Percentiles rank a stretch among this genome's conserved stretches.
These are phyloP conservation scores for Drosophila nebulosa DNA, from an alignment of 1,140 invertebrate genomes.

Conservation along the genomic window DNA sequence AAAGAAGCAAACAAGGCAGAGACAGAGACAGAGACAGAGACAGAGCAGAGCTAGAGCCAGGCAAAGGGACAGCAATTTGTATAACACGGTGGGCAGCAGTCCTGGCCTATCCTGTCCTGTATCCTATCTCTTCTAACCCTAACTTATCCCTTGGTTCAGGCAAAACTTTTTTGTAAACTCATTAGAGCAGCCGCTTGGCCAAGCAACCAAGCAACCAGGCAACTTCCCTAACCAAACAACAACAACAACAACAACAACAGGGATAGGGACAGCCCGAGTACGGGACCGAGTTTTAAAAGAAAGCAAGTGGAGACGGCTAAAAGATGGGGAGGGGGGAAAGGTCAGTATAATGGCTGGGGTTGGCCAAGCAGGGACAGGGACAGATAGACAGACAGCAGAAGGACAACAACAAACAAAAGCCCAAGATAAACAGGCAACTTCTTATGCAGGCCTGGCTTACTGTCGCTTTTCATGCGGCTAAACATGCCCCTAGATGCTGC, in stretches of 20 bases:
- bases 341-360: background rate
- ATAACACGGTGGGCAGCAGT: constrained; percentile 70
- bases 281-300: constrained; percentile 54
- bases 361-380: background rate
- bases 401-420: constrained; percentile 59
- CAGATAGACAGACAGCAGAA: constrained; percentile 25
- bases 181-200: constrained; percentile 69
- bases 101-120: constrained; percentile 36
- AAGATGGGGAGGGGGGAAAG: background rate
- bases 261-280: background rate
- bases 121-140: background rate
- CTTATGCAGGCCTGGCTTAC: constrained; percentile 69
- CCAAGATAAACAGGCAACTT: constrained; percentile 75
- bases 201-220: constrained; percentile 62
- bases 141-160: constrained; percentile 47
- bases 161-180: constrained; percentile 76
- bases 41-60: background rate
- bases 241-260: constrained; percentile 18
- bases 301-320: constrained; percentile 37
- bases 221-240: constrained; percentile 57
- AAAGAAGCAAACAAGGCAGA: background rate
- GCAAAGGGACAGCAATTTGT: constrained; percentile 49
- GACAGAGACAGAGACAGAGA: background rate
- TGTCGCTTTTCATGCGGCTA: constrained; percentile 77
- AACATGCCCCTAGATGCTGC: constrained; percentile 67